Evolutionary conservation across 1,140 invertebrate species (phyloP).

Genomic region (Aradophagus sp.): DNA sequence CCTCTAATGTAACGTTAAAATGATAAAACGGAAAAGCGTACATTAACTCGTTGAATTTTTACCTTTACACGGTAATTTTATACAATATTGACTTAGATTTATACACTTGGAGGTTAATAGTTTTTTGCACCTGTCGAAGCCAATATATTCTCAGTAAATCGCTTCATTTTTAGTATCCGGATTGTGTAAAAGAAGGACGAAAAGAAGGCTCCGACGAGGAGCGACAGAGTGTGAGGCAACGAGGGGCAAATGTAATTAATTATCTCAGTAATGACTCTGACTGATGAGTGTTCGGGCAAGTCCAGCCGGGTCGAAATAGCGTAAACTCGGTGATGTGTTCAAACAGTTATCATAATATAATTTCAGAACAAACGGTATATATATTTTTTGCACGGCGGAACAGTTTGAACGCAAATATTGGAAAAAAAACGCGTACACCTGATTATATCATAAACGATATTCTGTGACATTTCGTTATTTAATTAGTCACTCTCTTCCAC

Average conservation of each 20-base stretch:
- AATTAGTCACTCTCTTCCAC: slow-evolving; percentile 16
- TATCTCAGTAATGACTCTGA: slow-evolving; percentile 77
- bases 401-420: slow-evolving; percentile 21
- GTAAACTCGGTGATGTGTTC: slow-evolving; percentile 67
- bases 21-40: no score
- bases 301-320: slow-evolving; percentile 74
- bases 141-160: slow-evolving; percentile 72
- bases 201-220: slow-evolving; percentile 60
- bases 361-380: slow-evolving; percentile 44
- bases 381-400: slow-evolving; percentile 6
- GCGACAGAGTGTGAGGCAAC: slow-evolving; percentile 61
- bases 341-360: slow-evolving; percentile 61
- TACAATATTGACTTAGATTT: no score
- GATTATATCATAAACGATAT: slow-evolving; percentile 13
- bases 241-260: slow-evolving; percentile 76
- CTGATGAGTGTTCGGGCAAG: slow-evolving; percentile 76
- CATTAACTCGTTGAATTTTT: no score
- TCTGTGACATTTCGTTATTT: slow-evolving; percentile 15
- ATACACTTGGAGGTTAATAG: no score
- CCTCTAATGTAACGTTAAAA: no score
- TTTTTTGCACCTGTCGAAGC: slow-evolving; percentile 59
- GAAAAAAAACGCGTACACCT: slow-evolving; percentile 16
- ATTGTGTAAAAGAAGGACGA: slow-evolving; percentile 54
- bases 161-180: slow-evolving; percentile 59
- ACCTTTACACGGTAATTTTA: no score